These are phyloP conservation scores for Catocala nupta DNA, from an alignment of 2,888 invertebrate genomes.

Conservation along the genomic window DNA sequence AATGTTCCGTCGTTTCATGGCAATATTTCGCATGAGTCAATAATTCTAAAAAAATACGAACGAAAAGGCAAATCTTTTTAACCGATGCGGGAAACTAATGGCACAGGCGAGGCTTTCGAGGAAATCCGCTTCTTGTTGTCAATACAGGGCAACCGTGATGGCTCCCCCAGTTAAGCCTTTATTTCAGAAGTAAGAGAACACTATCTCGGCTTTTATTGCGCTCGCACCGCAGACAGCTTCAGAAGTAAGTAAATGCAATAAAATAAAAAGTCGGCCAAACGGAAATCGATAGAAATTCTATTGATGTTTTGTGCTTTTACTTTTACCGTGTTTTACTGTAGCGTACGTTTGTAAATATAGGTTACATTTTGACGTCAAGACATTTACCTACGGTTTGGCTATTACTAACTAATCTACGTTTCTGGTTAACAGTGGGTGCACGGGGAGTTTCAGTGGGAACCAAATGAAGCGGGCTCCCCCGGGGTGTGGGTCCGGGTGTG, in stretches of 20 bases:
- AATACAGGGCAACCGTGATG: conserved; percentile 85
- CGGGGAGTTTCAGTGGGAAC: conserved; percentile 54
- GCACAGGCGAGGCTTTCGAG: conserved; percentile 85
- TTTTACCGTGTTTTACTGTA: conserved; percentile 21
- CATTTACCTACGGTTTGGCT: conserved; percentile 47
- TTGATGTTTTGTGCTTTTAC: conserved; percentile 38
- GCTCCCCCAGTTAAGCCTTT: conserved; percentile 85
- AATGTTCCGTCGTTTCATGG: conserved; percentile 65
- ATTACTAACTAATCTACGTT: conserved; percentile 66
- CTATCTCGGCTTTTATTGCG: conserved; percentile 82
- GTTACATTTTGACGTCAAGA: conserved; percentile 13
- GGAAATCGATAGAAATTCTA: conserved; percentile 57
- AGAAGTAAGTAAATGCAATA: conserved; percentile 71
- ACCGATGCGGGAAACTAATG: conserved; percentile 87
- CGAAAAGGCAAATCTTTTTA: conserved; percentile 85
- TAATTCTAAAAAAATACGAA: conserved; percentile 82
- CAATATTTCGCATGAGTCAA: conserved; percentile 78
- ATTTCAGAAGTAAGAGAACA: conserved; percentile 80
- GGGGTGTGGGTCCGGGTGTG: conserved; percentile 40
- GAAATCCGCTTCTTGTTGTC: conserved; percentile 87
- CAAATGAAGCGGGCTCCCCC: conserved; percentile 61
- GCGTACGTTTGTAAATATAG: neutral
- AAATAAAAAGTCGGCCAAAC: conserved; percentile 61
- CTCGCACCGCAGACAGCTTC: conserved; percentile 67
- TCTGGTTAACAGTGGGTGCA: conserved; percentile 56